These are phyloP conservation scores for Dicerorhinus sumatrensis DNA, from an alignment of 2,113 vertebrate species.

Conservation along the genomic window DNA sequence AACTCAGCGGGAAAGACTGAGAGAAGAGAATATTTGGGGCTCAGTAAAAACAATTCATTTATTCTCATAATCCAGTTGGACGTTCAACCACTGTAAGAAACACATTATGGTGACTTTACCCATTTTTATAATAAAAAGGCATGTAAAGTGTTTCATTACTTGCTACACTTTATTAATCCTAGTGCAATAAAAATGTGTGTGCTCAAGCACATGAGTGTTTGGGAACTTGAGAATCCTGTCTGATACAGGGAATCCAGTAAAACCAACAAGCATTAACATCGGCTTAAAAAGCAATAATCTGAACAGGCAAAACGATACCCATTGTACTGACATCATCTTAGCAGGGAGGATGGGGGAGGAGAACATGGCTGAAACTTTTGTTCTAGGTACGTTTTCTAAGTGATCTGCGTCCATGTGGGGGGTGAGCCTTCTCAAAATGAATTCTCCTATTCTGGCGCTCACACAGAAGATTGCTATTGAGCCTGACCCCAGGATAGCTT, in stretches of 20 bases:
- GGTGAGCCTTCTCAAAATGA: slow-evolving; percentile 52
- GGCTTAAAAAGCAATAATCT: slow-evolving; percentile 61
- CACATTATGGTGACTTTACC: background rate
- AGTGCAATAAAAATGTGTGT: slow-evolving; percentile 55
- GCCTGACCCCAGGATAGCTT: background rate
- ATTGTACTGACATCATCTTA: slow-evolving; percentile 62
- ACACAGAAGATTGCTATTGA: slow-evolving; percentile 52
- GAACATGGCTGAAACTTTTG: background rate
- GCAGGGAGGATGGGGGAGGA: background rate
- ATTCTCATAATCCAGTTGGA: background rate
- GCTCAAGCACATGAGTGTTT: background rate
- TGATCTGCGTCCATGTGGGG: slow-evolving; percentile 19
- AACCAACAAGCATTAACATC: slow-evolving; percentile 57
- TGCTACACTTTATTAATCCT: slow-evolving; percentile 57
- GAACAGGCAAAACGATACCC: slow-evolving; percentile 47
- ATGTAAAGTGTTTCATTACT: slow-evolving; percentile 37
- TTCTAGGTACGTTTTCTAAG: slow-evolving; percentile 62
- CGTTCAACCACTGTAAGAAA: background rate
- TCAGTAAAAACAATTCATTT: background rate
- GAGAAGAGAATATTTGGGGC: background rate
- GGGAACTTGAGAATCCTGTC: slow-evolving; percentile 59
- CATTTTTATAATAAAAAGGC: slow-evolving; percentile 57
- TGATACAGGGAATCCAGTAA: slow-evolving; percentile 47
- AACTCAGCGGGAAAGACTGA: background rate
- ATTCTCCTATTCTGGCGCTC: slow-evolving; percentile 58